These are phyloP conservation scores for Kryptopterus vitreolus DNA, from an alignment of 2,797 vertebrate genomes.

Conservation along the genomic window DNA sequence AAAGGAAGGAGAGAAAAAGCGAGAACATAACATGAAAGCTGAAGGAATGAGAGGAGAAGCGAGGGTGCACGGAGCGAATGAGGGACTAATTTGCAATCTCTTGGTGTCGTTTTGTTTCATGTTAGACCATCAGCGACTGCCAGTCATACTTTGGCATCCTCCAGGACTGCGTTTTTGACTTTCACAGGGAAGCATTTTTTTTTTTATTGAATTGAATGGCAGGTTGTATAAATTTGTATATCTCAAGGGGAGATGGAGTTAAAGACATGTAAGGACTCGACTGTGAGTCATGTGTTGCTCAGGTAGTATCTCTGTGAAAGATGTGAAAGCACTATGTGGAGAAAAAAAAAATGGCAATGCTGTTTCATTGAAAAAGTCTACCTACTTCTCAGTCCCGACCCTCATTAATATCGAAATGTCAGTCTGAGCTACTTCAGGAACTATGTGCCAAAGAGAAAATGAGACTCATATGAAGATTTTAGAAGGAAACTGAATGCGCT, in stretches of 20 bases:
- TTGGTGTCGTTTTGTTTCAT: slow-evolving; percentile 59
- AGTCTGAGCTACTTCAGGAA: slow-evolving; percentile 2
- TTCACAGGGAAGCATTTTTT: background rate
- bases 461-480: slow-evolving; percentile 14
- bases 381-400: background rate
- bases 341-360: background rate
- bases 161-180: background rate
- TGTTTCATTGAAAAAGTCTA: background rate
- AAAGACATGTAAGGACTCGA: background rate
- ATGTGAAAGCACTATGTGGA: background rate
- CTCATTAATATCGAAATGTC: background rate
- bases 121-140: slow-evolving; percentile 56
- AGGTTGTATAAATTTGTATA: background rate
- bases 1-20: background rate
- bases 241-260: background rate
- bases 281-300: background rate
- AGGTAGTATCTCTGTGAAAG: background rate
- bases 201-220: slow-evolving; percentile 4
- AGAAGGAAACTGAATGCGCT: slow-evolving; percentile 20
- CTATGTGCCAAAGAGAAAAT: background rate
- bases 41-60: background rate
- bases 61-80: slow-evolving; percentile 11
- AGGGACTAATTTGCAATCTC: slow-evolving; percentile 51
- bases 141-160: slow-evolving; percentile 54
- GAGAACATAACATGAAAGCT: slow-evolving; percentile 19